Conservation (phyloP, 2,888 invertebrate genomes). For the Biston stratarius region DNA sequence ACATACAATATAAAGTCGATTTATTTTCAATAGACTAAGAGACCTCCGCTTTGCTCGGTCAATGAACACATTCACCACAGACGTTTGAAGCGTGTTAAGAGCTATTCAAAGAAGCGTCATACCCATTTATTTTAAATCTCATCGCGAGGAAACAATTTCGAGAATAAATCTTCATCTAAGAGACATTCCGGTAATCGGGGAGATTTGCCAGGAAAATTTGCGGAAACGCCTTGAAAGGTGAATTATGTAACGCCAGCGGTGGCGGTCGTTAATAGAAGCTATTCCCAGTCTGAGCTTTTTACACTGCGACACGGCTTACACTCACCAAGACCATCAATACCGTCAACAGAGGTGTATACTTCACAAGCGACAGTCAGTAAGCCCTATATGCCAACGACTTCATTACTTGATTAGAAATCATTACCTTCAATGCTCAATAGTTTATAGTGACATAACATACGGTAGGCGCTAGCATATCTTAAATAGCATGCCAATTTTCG, state of each 20-base stretch:
- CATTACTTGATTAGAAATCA: no score
- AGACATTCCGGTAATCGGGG: slow-evolving; percentile 16
- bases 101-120: neutral
- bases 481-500: no score
- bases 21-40: no score
- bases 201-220: slow-evolving; percentile 25
- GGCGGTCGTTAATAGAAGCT: slow-evolving; percentile 6
- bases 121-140: slow-evolving; percentile 5
- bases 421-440: no score
- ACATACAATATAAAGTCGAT: no score
- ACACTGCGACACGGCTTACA: neutral
- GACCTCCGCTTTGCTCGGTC: no score
- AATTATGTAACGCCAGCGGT: slow-evolving; percentile 17
- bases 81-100: neutral
- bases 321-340: neutral
- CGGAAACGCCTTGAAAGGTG: slow-evolving; percentile 25
- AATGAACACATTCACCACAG: no score
- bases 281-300: slow-evolving; percentile 19
- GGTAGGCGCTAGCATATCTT: no score
- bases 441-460: no score
- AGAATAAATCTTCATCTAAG: slow-evolving; percentile 17
- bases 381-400: no score
- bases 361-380: no score
- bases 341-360: no score
- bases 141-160: slow-evolving; percentile 24